Conservation (phyloP, 1,140 invertebrate genomes). For the Papilio polytes region DNA sequence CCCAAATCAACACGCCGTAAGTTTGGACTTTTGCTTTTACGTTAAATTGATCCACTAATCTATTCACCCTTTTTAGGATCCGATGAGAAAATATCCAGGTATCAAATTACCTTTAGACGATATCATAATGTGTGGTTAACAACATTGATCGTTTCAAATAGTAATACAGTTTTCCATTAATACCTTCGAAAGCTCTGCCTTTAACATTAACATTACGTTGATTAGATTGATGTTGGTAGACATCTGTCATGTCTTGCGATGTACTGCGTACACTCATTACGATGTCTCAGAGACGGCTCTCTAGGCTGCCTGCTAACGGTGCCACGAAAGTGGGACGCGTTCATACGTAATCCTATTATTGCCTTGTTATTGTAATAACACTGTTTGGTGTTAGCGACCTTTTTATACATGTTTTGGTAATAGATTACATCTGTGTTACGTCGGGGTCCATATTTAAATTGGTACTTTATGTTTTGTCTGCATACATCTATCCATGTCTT, state of each 20-base stretch:
- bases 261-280: conserved; percentile 73
- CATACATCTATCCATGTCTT: background rate
- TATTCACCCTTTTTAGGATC: background rate
- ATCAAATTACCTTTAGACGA: background rate
- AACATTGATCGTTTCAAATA: conserved; percentile 15
- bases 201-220: conserved; percentile 50
- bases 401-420: conserved; percentile 32
- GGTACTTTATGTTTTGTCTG: background rate
- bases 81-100: background rate
- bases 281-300: conserved; percentile 71
- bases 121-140: conserved; percentile 3
- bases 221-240: conserved; percentile 55
- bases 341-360: conserved; percentile 80
- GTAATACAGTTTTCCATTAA: conserved; percentile 24
- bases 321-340: conserved; percentile 69
- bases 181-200: conserved; percentile 22
- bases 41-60: background rate
- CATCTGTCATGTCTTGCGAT: conserved; percentile 14
- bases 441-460: background rate
- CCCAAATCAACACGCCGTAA: conserved; percentile 73
- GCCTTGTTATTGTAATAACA: conserved; percentile 78
- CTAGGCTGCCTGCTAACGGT: conserved; percentile 70
- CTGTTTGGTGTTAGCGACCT: conserved; percentile 42
- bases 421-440: conserved; percentile 11
- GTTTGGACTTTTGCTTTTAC: conserved; percentile 57